Base-by-base conservation (phyloP, 2,113 vertebrate species). In the Saimiri boliviensis region DNA sequence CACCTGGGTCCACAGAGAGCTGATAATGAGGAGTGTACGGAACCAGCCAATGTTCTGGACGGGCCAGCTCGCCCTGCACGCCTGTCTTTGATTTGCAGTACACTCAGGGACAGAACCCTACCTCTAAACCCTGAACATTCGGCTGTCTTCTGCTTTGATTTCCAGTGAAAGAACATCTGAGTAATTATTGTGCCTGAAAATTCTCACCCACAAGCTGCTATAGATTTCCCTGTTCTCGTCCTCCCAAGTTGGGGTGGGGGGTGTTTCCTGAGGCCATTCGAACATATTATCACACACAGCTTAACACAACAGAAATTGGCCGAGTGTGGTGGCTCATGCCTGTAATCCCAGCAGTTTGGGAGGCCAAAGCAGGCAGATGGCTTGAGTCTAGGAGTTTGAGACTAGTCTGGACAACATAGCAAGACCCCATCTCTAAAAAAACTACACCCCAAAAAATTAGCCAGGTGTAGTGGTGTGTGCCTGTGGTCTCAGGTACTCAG, bases 31-130 rank as follows among this genome's bases (percentile, higher is more conserved):
- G 20, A 8, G 2, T 3, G 1, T 10, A 14, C 9, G 17, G 68
- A n/a, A 8, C 10, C 2, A 21, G 10, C 6, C 0, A n/a, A 5
- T 35, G 56, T 0, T 66, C 56, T 35, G 3, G 23, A 1, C 1
- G 17, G 45, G 71, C 17, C 21, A 3, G 49, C 20, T n/a, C 47
- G 6, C 45, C 9, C 30, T 32, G 9, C 8, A 23, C 3, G 6
- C 8, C 9, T 12, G 3, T 23, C 74, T 47, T 2, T 3, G 63
- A 58, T 37, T 37, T 19, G 23, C 40, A 0, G 3, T 37, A 10
- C 21, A 3, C 56, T 80, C 49, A 19, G 49, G 12, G 40, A 71
- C 49, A 88, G 60, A 58, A 23, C 52, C 52, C 10, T 13, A 3
- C 7, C 5, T 58, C 23, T 17, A 6, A 45, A 7, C 74, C 82